phyloP scores from a whole-genome alignment of 2,797 vertebrate species.

The Crenuchus spilurus region DNA sequence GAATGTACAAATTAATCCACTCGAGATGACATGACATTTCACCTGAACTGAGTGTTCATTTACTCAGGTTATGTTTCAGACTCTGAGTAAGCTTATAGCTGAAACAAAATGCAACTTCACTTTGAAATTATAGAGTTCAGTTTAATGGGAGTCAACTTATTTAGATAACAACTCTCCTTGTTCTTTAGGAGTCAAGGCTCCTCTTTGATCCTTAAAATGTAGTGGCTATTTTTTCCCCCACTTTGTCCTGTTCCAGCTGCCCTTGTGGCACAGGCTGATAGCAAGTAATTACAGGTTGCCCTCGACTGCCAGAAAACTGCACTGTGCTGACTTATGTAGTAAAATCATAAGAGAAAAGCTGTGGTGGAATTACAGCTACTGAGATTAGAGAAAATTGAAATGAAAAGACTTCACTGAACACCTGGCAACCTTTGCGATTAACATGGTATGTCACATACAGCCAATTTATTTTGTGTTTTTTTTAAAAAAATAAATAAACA shows the following conservation, averaged over 20 bases:
- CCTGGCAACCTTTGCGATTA: constrained; percentile 16
- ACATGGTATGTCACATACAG: not conserved
- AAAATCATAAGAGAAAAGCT: constrained; percentile 25
- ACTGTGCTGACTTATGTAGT: constrained; percentile 4
- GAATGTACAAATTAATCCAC: not conserved
- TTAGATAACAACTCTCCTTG: constrained; percentile 5
- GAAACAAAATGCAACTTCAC: too few species aligned
- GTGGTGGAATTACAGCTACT: not conserved
- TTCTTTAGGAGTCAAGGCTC: not conserved
- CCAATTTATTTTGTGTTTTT: constrained; percentile 10
- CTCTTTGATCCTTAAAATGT: constrained; percentile 17
- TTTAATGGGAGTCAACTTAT: constrained; percentile 3
- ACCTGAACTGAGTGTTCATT: not conserved
- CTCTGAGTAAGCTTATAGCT: not conserved
- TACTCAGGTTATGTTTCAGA: not conserved
- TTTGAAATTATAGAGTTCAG: too few species aligned
- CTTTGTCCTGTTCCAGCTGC: not conserved
- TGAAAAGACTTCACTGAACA: constrained; percentile 21
- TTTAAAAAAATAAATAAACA: too few species aligned
- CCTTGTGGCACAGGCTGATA: constrained; percentile 21
- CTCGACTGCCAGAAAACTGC: constrained; percentile 5
- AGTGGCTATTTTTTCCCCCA: not conserved
- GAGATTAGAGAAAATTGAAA: constrained; percentile 27
- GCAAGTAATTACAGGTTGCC: constrained; percentile 19
- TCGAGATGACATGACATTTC: not conserved